Conservation (phyloP, 2,797 vertebrate species). For the Clarias fuscus region DNA sequence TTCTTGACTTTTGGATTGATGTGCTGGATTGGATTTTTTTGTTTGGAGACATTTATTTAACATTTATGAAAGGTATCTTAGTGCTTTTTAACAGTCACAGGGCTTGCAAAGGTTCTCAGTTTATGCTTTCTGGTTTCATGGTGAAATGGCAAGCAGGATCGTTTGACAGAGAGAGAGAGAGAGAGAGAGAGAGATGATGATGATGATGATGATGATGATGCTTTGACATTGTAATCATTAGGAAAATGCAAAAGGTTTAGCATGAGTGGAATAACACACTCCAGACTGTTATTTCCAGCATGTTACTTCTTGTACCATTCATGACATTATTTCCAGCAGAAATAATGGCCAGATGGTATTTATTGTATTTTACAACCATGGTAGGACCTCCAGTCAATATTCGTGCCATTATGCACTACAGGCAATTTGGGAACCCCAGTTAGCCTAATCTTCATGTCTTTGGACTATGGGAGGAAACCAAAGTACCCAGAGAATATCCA, state of each 20-base stretch:
- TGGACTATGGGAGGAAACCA: no score
- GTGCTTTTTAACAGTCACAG: not conserved
- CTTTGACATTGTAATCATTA: not conserved
- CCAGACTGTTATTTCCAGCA: not conserved
- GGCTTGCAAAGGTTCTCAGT: not conserved
- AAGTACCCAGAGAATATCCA: no score
- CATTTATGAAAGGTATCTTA: not conserved
- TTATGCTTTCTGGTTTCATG: not conserved
- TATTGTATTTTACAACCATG: no score
- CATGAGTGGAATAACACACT: not conserved
- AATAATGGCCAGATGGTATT: no score
- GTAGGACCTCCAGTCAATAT: no score
- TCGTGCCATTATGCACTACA: no score
- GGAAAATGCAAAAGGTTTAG: not conserved
- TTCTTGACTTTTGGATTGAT: not conserved
- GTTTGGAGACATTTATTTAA: not conserved
- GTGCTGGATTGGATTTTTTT: not conserved
- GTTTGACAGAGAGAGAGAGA: not conserved
- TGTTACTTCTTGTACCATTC: not conserved
- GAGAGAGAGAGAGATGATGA: not conserved
- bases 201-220: not conserved
- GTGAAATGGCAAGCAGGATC: not conserved
- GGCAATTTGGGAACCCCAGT: no score
- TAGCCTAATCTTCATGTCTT: no score
- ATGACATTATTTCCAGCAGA: not conserved